Evolutionary conservation across 2,888 invertebrate species (phyloP).

Genomic region (Ophion costatus): DNA sequence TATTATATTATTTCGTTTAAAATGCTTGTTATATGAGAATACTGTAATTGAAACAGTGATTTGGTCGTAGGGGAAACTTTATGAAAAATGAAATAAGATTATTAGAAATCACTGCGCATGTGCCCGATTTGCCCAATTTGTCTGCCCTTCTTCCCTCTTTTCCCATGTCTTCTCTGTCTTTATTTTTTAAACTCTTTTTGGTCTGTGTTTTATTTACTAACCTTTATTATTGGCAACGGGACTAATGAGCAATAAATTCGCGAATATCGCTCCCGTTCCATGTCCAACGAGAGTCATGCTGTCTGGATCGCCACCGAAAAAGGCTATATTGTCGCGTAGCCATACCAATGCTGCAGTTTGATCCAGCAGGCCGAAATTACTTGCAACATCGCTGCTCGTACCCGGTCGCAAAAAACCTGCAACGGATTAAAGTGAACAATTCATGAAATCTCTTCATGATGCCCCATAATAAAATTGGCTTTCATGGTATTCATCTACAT

Average conservation of each 20-base stretch:
- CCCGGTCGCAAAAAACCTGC: slow-evolving; percentile 92
- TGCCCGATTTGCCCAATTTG: background rate
- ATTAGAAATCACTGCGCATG: too few species aligned
- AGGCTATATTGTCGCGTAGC: slow-evolving; percentile 96
- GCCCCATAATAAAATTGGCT: background rate
- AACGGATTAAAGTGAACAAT: slow-evolving; percentile 64
- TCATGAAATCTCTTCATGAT: background rate
- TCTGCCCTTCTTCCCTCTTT: background rate
- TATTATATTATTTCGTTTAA: too few species aligned
- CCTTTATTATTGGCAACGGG: slow-evolving; percentile 88
- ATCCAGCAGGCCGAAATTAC: slow-evolving; percentile 97
- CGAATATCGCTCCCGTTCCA: slow-evolving; percentile 97
- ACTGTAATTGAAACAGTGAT: too few species aligned
- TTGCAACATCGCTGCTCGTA: slow-evolving; percentile 89
- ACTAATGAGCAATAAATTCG: slow-evolving; percentile 96
- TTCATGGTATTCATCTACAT: background rate
- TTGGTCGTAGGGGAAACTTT: too few species aligned
- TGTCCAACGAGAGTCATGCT: slow-evolving; percentile 97
- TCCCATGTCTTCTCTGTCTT: background rate
- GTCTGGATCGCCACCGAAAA: slow-evolving; percentile 95
- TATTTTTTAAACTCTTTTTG: background rate
- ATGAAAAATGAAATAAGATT: too few species aligned
- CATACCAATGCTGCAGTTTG: slow-evolving; percentile 97
- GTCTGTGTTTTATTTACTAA: slow-evolving; percentile 70
- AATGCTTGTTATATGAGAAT: too few species aligned